A percentile compares a stretch with the other conserved stretches of the same genome.
Evolutionary conservation across 1,140 invertebrate genomes (phyloP).

Genomic region (Maniola jurtina): DNA sequence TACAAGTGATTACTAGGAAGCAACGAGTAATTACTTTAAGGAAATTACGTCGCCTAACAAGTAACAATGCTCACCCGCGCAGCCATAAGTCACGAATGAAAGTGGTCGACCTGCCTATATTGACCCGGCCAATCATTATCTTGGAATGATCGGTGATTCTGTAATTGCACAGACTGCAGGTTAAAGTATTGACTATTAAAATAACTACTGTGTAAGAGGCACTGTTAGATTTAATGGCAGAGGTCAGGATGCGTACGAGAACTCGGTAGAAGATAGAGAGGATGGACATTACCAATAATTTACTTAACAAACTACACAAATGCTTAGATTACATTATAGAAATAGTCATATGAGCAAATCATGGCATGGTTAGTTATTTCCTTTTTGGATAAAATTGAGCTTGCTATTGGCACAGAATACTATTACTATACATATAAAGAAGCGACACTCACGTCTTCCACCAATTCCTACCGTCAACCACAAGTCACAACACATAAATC

Average conservation of each 20-base stretch:
- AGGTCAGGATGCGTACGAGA: constrained; percentile 7
- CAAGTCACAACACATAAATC: no score
- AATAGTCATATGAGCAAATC: no score
- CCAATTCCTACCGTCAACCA: no score
- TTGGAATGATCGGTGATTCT: constrained; percentile 19
- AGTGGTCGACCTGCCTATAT: constrained; percentile 36
- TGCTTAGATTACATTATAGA: no score
- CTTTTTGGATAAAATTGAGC: no score
- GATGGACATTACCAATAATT: no score
- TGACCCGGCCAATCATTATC: constrained; percentile 29
- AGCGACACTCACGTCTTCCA: no score
- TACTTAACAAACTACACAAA: no score
- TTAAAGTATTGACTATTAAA: constrained; percentile 19
- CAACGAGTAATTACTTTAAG: constrained; percentile 36
- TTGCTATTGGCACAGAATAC: no score
- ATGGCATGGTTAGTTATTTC: no score
- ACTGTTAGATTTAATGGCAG: background rate
- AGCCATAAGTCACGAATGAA: constrained; percentile 47
- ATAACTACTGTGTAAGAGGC: constrained; percentile 13
- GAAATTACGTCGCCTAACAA: constrained; percentile 44
- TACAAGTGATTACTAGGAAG: constrained; percentile 33
- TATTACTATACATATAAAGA: no score
- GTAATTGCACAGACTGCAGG: constrained; percentile 11
- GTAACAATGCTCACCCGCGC: constrained; percentile 37
- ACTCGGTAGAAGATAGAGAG: background rate